A percentile compares a stretch with the other conserved stretches of the same genome.
These are phyloP conservation scores for Hyles lineata DNA, from an alignment of 2,888 invertebrate species.

Conservation along the genomic window DNA sequence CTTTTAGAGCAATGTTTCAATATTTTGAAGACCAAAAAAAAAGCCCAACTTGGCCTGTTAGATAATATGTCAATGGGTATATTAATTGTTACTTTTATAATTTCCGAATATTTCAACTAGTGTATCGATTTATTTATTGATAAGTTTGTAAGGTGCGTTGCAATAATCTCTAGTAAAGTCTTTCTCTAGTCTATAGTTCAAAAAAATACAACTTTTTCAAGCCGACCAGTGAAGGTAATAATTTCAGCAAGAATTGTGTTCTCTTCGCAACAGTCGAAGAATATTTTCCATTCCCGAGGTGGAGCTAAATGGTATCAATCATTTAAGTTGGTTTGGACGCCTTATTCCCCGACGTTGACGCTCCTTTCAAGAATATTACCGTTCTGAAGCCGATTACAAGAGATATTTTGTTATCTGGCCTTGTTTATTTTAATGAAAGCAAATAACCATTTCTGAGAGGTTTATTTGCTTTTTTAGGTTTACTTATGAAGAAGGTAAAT, in stretches of 20 bases:
- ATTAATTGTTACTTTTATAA: no score
- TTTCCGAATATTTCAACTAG: no score
- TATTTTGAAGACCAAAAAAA: no score
- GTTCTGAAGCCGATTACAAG: not conserved
- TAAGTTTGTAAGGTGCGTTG: no score
- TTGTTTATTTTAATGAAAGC: not conserved
- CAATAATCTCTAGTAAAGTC: no score
- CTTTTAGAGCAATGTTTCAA: no score
- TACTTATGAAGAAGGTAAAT: no score
- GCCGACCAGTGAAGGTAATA: not conserved
- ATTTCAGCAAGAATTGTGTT: not conserved
- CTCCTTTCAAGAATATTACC: not conserved
- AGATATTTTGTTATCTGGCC: not conserved
- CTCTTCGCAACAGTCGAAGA: slow-evolving; percentile 2
- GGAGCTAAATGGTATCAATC: slow-evolving; percentile 13
- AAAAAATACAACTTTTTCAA: not conserved
- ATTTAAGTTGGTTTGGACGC: not conserved
- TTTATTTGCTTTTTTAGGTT: not conserved
- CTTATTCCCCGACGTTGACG: not conserved
- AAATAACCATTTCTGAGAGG: not conserved
- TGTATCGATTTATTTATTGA: no score
- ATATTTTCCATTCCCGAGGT: slow-evolving; percentile 15
- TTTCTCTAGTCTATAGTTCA: no score
- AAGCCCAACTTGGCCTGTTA: no score
- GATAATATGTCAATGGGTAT: no score